A percentile compares a stretch with the other conserved stretches of the same genome.
phyloP scores from a whole-genome alignment of 2,888 invertebrate genomes.

The Archips xylosteana region DNA sequence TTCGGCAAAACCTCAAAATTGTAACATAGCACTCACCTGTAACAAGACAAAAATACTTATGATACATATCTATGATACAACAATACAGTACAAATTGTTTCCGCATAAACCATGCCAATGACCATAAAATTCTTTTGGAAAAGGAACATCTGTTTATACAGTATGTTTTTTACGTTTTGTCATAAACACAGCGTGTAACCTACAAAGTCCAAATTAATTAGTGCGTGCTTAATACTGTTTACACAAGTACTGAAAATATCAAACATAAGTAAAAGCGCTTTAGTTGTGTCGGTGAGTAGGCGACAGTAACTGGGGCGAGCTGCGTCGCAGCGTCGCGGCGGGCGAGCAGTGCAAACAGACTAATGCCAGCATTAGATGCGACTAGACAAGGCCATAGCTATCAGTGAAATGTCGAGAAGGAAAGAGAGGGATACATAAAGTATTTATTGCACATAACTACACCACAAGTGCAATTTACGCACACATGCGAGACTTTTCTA shows the following conservation, averaged over 20 bases:
- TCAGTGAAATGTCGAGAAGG: conserved; percentile 85
- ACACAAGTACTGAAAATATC: conserved; percentile 13
- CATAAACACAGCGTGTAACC: conserved; percentile 56
- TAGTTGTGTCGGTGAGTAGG: not conserved
- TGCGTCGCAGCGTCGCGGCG: conserved; percentile 17
- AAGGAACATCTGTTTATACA: conserved; percentile 67
- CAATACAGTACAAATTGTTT: conserved; percentile 51
- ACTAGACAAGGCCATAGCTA: conserved; percentile 86
- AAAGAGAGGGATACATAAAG: conserved; percentile 82
- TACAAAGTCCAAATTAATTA: conserved; percentile 54
- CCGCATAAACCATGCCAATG: conserved; percentile 59
- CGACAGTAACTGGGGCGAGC: conserved; percentile 43
- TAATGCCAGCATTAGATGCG: conserved; percentile 85
- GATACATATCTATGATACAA: conserved; percentile 47
- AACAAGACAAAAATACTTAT: conserved; percentile 58
- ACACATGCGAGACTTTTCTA: conserved; percentile 76
- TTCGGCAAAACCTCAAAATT: conserved; percentile 37
- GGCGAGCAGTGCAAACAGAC: conserved; percentile 66
- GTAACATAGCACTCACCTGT: conserved; percentile 69
- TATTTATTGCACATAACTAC: conserved; percentile 82
- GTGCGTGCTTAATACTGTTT: conserved; percentile 44
- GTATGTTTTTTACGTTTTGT: conserved; percentile 47
- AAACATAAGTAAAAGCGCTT: conserved; percentile 7
- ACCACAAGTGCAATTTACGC: conserved; percentile 78
- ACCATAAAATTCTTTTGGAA: conserved; percentile 59